Conservation (phyloP, 2,888 invertebrate genomes). For the Tanypteryx hageni region DNA sequence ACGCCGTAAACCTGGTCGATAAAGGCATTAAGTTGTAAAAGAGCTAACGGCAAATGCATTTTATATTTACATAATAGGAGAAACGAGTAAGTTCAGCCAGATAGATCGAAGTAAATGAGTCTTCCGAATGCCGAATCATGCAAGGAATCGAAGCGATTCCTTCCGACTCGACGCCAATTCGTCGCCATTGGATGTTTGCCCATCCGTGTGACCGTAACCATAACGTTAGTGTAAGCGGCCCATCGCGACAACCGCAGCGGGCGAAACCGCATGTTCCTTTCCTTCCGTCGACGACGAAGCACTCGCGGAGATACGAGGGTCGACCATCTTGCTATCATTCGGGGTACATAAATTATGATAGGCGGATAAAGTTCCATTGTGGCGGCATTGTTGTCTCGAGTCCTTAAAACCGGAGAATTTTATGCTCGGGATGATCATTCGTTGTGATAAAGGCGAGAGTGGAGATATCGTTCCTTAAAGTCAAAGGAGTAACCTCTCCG, state of each 20-base stretch:
- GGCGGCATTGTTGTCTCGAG: conserved; percentile 45
- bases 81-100: too few species aligned
- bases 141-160: too few species aligned
- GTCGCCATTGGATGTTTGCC: background rate
- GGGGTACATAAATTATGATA: conserved; percentile 32
- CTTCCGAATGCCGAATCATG: too few species aligned
- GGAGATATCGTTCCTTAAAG: conserved; percentile 9
- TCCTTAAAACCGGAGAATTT: conserved; percentile 38
- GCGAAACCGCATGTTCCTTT: background rate
- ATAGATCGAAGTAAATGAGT: too few species aligned
- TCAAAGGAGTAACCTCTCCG: background rate
- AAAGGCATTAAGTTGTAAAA: too few species aligned
- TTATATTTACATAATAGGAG: too few species aligned
- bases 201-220: background rate
- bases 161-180: background rate
- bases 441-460: conserved; percentile 4
- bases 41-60: too few species aligned
- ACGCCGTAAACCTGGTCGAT: too few species aligned
- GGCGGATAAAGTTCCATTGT: conserved; percentile 44
- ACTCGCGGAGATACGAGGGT: background rate
- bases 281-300: conserved; percentile 16
- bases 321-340: background rate
- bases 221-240: conserved; percentile 9
- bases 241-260: conserved; percentile 7
- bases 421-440: conserved; percentile 33